These are phyloP conservation scores for Potorous gilbertii DNA, from an alignment of 2,797 vertebrate genomes.

Conservation along the genomic window DNA sequence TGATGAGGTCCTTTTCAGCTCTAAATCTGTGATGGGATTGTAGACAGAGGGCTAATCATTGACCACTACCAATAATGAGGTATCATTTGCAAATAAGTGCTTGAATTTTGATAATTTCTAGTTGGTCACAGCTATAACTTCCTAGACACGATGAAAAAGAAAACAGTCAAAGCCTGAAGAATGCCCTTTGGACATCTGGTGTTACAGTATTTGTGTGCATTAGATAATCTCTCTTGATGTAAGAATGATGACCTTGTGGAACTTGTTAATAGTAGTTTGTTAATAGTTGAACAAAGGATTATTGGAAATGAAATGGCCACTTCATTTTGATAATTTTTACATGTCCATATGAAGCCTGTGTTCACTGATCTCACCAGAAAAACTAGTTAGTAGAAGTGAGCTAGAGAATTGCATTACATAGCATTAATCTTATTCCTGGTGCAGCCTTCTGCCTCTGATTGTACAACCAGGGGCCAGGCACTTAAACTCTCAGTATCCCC, in stretches of 20 bases:
- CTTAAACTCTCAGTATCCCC: background rate
- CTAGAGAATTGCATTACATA: background rate
- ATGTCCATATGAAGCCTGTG: background rate
- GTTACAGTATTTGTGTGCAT: background rate
- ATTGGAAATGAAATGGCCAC: background rate
- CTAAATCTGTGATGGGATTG: background rate
- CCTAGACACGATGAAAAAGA: background rate
- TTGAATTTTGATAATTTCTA: background rate
- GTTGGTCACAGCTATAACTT: background rate
- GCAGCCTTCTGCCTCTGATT: background rate
- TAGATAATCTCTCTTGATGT: too few species aligned
- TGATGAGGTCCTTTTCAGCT: too few species aligned
- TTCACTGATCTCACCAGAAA: background rate
- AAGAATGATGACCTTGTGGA: background rate
- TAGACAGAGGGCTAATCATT: background rate
- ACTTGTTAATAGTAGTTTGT: background rate
- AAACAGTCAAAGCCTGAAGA: background rate
- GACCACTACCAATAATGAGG: background rate
- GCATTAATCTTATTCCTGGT: background rate
- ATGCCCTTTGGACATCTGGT: background rate
- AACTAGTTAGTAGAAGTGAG: background rate
- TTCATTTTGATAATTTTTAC: background rate
- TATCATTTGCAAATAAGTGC: background rate
- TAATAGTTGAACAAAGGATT: background rate
- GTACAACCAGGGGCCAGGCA: background rate